phyloP scores from a whole-genome alignment of 2,113 vertebrate genomes.

The Mirza zaza region DNA sequence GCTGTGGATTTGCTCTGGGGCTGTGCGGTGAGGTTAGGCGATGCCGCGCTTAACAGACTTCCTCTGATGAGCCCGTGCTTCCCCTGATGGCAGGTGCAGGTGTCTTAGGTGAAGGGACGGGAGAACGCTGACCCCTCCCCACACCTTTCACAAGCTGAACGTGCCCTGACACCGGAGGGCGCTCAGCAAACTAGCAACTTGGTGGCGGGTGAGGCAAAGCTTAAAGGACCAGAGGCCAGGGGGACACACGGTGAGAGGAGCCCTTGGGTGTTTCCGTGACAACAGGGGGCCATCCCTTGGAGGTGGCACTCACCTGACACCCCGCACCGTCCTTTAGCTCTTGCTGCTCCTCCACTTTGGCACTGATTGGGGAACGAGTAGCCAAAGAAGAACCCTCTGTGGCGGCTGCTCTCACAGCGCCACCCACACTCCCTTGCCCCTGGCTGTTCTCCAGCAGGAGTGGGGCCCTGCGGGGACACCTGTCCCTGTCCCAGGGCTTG shows the following conservation, averaged over 20 bases:
- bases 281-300: no score
- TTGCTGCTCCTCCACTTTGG: not conserved
- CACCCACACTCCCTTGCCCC: rapidly evolving
- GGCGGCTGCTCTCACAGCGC: not conserved
- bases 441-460: not conserved
- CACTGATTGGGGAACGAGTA: not conserved
- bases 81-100: not conserved
- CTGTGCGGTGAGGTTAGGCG: not conserved
- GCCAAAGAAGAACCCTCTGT: not conserved
- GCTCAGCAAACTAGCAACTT: not conserved
- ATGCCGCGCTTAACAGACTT: not conserved
- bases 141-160: not conserved
- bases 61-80: not conserved
- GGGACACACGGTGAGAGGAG: not conserved
- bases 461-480: not conserved
- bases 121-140: not conserved
- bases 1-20: not conserved
- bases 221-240: not conserved
- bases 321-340: not conserved
- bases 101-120: not conserved
- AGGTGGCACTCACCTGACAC: not conserved
- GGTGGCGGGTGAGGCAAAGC: not conserved
- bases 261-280: no score
- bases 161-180: not conserved
- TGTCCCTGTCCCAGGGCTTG: no score